Evolutionary conservation across 37 sponge, comb jelly and placozoan genomes (phyloP).

Genomic region (Oopsacas minuta): DNA sequence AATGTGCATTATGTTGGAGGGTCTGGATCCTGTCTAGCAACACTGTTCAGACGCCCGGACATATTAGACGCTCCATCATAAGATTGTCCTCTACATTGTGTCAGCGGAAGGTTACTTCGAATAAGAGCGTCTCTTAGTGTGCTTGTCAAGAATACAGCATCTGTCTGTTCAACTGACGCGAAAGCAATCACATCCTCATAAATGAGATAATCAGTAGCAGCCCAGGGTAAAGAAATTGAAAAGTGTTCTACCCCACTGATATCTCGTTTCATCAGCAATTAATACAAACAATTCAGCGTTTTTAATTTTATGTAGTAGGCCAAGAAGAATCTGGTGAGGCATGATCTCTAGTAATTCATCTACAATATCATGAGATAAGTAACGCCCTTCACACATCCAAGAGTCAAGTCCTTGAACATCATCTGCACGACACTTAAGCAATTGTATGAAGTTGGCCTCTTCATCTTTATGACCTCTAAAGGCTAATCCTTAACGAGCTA

Average conservation of each 20-base stretch:
- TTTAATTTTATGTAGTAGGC: background rate
- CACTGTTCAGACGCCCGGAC: conserved; percentile 14
- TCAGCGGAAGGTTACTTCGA: conserved; percentile 18
- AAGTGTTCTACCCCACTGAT: conserved; percentile 33
- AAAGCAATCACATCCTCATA: conserved; percentile 29
- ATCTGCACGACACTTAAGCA: conserved; percentile 24
- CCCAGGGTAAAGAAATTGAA: conserved; percentile 37
- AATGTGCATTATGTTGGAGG: conserved; percentile 17
- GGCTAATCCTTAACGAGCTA: conserved; percentile 37
- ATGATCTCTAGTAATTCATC: conserved; percentile 29
- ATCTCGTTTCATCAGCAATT: conserved; percentile 47
- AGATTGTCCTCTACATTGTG: conserved; percentile 28
- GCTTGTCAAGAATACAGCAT: conserved; percentile 22
- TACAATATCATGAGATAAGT: conserved; percentile 35
- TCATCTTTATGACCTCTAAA: conserved; percentile 35
- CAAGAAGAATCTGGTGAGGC: conserved; percentile 21
- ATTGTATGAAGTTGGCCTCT: conserved; percentile 34
- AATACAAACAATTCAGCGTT: conserved; percentile 22
- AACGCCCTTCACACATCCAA: conserved; percentile 28
- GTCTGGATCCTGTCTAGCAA: conserved; percentile 25
- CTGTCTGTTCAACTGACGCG: conserved; percentile 41
- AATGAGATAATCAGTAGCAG: conserved; percentile 23
- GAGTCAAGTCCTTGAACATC: conserved; percentile 11
- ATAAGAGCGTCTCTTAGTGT: conserved; percentile 28
- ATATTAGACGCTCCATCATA: conserved; percentile 36